A percentile compares a stretch with the other conserved stretches of the same genome.
Evolutionary conservation across 2,888 invertebrate genomes (phyloP).

Genomic region (Philonicus albiceps): DNA sequence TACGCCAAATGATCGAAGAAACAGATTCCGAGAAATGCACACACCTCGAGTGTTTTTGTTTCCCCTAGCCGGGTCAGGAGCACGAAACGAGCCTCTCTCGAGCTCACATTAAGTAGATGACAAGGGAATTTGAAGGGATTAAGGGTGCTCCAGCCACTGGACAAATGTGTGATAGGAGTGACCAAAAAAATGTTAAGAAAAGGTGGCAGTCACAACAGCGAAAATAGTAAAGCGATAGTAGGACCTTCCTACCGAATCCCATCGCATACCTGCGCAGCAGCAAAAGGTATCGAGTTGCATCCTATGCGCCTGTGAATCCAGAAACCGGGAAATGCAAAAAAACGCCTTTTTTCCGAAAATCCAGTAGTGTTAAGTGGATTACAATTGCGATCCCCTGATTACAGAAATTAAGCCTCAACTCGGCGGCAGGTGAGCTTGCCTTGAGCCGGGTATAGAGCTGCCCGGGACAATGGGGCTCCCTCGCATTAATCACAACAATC

Average conservation of each 20-base stretch:
- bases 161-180: background rate
- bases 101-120: constrained; percentile 21
- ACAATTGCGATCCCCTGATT: constrained; percentile 40
- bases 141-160: constrained; percentile 21
- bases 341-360: background rate
- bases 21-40: constrained; percentile 41
- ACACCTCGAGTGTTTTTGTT: constrained; percentile 31
- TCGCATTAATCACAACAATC: constrained; percentile 22
- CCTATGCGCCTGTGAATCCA: background rate
- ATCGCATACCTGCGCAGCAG: background rate
- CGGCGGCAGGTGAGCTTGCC: constrained; percentile 1
- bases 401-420: constrained; percentile 4
- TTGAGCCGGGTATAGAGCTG: background rate
- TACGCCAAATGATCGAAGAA: background rate
- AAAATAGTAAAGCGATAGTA: background rate
- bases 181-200: background rate
- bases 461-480: background rate
- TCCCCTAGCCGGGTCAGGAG: background rate
- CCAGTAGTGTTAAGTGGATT: constrained; percentile 39
- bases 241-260: background rate
- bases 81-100: background rate
- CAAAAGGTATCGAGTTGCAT: background rate
- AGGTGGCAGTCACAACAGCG: constrained; percentile 3
- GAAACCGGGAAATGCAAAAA: background rate
- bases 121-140: constrained; percentile 33